Conservation (phyloP, 1,140 invertebrate species). For the Ruditapes philippinarum region DNA sequence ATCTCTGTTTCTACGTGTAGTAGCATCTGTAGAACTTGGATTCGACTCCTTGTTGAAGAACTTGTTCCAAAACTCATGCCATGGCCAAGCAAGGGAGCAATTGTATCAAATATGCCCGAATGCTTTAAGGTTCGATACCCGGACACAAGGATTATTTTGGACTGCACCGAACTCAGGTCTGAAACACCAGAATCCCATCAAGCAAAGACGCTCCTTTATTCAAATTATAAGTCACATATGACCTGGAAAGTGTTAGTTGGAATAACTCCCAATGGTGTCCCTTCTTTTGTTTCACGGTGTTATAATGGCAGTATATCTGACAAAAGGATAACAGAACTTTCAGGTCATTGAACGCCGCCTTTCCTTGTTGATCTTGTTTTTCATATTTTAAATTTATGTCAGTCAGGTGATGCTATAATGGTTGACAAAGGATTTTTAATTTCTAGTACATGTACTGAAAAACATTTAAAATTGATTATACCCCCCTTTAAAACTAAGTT, state of each 20-base stretch:
- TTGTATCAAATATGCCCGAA: slow-evolving; percentile 15
- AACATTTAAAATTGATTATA: slow-evolving; percentile 35
- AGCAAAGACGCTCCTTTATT: slow-evolving; percentile 20
- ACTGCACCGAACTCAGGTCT: slow-evolving; percentile 46
- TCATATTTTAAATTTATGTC: slow-evolving; percentile 33
- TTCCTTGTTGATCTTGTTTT: no score
- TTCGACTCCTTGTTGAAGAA: neutral
- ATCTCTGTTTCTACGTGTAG: slow-evolving; percentile 9
- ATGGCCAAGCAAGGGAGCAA: neutral
- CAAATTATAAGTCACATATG: slow-evolving; percentile 47
- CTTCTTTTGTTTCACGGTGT: slow-evolving; percentile 42
- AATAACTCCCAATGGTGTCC: slow-evolving; percentile 18
- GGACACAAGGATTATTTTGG: slow-evolving; percentile 3
- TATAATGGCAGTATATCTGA: slow-evolving; percentile 20
- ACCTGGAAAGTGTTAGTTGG: slow-evolving; percentile 35
- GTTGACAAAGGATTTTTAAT: slow-evolving; percentile 45
- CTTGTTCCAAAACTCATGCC: neutral
- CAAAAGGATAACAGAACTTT: slow-evolving; percentile 3
- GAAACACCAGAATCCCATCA: slow-evolving; percentile 35
- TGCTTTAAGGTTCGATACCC: neutral
- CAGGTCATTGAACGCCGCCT: no score
- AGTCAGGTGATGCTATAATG: slow-evolving; percentile 43
- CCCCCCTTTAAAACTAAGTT: slow-evolving; percentile 34
- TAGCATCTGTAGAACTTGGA: slow-evolving; percentile 1
- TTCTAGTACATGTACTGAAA: slow-evolving; percentile 17